Evolutionary conservation across 1,140 invertebrate species (phyloP).

Genomic region (Onthophagus taurus): DNA sequence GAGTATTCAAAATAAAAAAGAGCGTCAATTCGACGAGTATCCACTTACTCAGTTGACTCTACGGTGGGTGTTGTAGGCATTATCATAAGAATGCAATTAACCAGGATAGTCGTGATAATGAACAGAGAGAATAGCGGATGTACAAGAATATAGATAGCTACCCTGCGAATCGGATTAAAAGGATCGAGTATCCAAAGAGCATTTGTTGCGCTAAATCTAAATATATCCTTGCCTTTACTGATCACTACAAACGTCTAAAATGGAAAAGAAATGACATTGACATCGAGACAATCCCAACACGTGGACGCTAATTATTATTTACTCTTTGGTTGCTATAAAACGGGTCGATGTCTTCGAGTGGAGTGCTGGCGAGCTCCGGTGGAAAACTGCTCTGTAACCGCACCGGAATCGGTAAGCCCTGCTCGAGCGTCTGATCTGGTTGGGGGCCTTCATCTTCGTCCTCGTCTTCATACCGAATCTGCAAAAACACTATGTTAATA

Average conservation of each 20-base stretch:
- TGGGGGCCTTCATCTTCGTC: constrained; percentile 92
- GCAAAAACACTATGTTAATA: too few species aligned
- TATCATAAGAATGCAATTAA: constrained; percentile 98
- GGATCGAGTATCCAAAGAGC: constrained; percentile 91
- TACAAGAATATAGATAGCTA: constrained; percentile 94
- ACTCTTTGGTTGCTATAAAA: constrained; percentile 89
- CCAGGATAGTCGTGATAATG: constrained; percentile 95
- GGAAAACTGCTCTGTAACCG: constrained; percentile 83
- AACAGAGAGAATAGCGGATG: constrained; percentile 96
- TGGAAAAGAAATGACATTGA: constrained; percentile 32
- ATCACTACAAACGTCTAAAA: constrained; percentile 95
- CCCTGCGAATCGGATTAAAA: constrained; percentile 93
- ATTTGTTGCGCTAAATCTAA: constrained; percentile 94
- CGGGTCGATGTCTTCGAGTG: constrained; percentile 90
- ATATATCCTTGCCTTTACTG: constrained; percentile 97
- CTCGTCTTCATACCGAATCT: constrained; percentile 91
- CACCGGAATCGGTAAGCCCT: constrained; percentile 81
- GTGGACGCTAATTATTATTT: constrained; percentile 26
- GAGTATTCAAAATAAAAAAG: background rate
- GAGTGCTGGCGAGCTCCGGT: constrained; percentile 81
- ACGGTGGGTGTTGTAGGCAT: constrained; percentile 86
- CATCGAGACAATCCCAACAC: background rate
- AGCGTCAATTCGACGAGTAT: too few species aligned
- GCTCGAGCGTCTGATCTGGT: constrained; percentile 86
- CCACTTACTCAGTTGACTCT: constrained; percentile 93